Base-by-base conservation (phyloP, 2,888 invertebrate species). In the Rhagonycha lutea region DNA sequence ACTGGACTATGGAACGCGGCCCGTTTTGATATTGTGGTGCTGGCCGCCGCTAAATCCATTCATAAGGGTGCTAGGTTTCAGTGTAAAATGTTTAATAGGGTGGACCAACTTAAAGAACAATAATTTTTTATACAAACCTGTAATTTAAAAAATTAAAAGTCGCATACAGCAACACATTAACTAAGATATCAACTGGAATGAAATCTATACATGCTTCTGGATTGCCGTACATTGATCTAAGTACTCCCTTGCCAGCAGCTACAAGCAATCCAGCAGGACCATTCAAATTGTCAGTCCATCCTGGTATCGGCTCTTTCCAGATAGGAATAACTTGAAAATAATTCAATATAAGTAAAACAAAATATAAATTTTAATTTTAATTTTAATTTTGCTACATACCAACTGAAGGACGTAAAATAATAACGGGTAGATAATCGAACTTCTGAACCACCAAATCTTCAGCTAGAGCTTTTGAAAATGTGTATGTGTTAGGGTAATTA, bases 221-320 rank as follows among this genome's bases (percentile, higher is more conserved):
- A 79, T 95, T 92, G 83, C 95, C 96, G 85, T 94, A 94, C 95
- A 97, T 95, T 0, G 95, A 92, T n/a, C 96, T 90, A 77, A 97
- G 91, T 0, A 97, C 94, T 0, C 97, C 97, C 85, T 96, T 97
- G 11, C 96, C 96, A 8, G 95, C 95, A 5, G 93, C 93, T 70
- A 93, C 95, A 3, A 97, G 88, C 0, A 96, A 88, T 9, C 97
- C 97, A 0, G 94, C 94, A 0, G 97, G 96, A n/a, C 18, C 18
- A 18, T 18, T 18, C 18, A 18, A 2, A 18, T 1, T 18, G 18
- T 18, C 18, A 18, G 1, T 18, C 18, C 18, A 18, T 18, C 18
- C 18, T 18, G 18, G 18, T 18, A 18, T 18, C 18, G 18, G 18
- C 2, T 18, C 18, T 2, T 18, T 18, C 18, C 18, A 18, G 18